Evolutionary conservation across 2,797 vertebrate species (phyloP), one percentile per base, ranked within the genome.

Genomic region (Naso thynnoides): DNA sequence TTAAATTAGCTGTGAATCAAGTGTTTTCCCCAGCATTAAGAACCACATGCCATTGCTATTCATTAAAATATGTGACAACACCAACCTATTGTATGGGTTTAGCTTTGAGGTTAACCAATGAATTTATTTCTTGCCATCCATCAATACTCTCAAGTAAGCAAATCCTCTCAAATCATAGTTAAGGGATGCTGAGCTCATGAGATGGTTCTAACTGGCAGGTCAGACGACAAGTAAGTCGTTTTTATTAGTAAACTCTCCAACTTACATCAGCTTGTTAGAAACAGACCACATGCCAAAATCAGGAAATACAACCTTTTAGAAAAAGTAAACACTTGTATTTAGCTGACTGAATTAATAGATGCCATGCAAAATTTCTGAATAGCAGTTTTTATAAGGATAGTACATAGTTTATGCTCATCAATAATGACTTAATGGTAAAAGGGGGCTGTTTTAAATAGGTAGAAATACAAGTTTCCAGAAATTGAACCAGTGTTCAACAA

Each of bases 31-130:
- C 19, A 49, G 33, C 21, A 39, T 60, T 65, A 16, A 55, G 23
- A 39, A 29, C 26, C 15, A 29, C 72, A 63, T 62, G 47, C 42
- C 41, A 39, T 36, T 8, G 47, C 63, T 27, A 41, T 73, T 55
- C 1, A 27, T 48, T 65, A n/a, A n/a, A n/a, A n/a, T n/a, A n/a
- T n/a, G n/a, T n/a, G n/a, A n/a, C n/a, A n/a, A n/a, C n/a, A n/a
- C 65, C 58, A 58, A 63, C 72, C 29, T 58, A 8, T 59, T 62
- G 29, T 36, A 58, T 44, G 48, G 16, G 55, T 55, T 45, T 70
- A 27, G 39, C 48, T 57, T 48, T n/a, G 0, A 23, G n/a, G 36
- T 58, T 23, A 60, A 55, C 45, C 27, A 62, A 42, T 31, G 19
- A 41, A 23, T 15, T 5, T 41, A 42, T 55, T 13, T 74, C 18